Evolutionary conservation across 1,140 invertebrate genomes (phyloP).

Genomic region (Phymastichus coffea): DNA sequence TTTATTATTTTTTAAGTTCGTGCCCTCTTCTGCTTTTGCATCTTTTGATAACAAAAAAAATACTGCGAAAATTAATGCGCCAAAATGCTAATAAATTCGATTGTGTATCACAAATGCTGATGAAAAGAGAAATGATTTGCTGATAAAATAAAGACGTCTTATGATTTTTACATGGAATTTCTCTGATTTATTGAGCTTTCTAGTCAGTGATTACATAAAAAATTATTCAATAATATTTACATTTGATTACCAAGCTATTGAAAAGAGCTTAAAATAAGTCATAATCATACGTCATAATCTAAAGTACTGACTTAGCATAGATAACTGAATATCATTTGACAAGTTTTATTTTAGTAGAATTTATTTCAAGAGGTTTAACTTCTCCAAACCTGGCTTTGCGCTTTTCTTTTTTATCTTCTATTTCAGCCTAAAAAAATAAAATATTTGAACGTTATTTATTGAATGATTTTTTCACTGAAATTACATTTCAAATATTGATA

Average conservation of each 20-base stretch:
- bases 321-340: conserved; percentile 55
- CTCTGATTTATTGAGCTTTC: conserved; percentile 8
- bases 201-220: conserved; percentile 12
- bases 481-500: background rate
- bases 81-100: conserved; percentile 17
- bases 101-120: conserved; percentile 11
- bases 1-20: conserved; percentile 15
- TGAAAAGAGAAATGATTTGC: conserved; percentile 16
- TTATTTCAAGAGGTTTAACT: conserved; percentile 41
- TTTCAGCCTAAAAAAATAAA: conserved; percentile 53
- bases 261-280: conserved; percentile 27
- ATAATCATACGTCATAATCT: conserved; percentile 36
- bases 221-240: conserved; percentile 25
- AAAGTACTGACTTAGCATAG: conserved; percentile 45
- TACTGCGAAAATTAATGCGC: conserved; percentile 12
- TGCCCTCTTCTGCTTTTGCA: conserved; percentile 19
- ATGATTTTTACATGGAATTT: conserved; percentile 14
- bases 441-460: background rate
- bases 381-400: conserved; percentile 70
- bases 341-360: conserved; percentile 52
- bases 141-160: conserved; percentile 19
- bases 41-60: conserved; percentile 19
- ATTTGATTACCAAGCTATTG: conserved; percentile 26
- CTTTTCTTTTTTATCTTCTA: conserved; percentile 68
- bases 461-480: conserved; percentile 6